Conservation (phyloP, 2,888 invertebrate genomes). For the Dugesia japonica region DNA sequence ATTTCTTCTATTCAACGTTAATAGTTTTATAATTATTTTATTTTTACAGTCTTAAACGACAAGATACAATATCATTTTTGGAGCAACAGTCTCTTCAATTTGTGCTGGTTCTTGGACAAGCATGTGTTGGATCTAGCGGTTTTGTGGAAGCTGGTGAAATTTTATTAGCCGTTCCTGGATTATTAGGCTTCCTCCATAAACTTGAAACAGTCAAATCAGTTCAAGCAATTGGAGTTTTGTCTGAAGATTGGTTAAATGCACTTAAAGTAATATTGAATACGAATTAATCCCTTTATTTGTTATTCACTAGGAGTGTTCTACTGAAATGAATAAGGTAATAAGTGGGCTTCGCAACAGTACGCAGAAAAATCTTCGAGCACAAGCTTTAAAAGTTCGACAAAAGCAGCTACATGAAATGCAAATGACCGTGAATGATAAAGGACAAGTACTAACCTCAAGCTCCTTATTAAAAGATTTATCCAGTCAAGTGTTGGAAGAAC, state of each 20-base stretch:
- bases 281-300: too few species aligned
- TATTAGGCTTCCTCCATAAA: conserved; percentile 25
- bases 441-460: not conserved
- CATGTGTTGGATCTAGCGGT: not conserved
- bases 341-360: conserved; percentile 10
- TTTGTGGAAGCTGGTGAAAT: not conserved
- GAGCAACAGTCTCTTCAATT: not conserved
- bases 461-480: conserved; percentile 15
- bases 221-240: conserved; percentile 25
- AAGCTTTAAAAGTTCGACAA: not conserved
- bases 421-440: conserved; percentile 23
- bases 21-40: too few species aligned
- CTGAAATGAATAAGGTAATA: not conserved
- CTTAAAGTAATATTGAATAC: not conserved
- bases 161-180: not conserved
- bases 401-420: conserved; percentile 11
- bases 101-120: not conserved
- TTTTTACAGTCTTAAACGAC: not conserved
- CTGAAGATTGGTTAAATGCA: conserved; percentile 28
- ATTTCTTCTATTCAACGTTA: too few species aligned
- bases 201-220: conserved; percentile 3
- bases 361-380: not conserved
- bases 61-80: not conserved
- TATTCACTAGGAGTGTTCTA: not conserved
- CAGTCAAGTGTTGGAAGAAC: conserved; percentile 55